These are phyloP conservation scores for Lathamus discolor DNA, from an alignment of 2,113 vertebrate species.

Conservation along the genomic window DNA sequence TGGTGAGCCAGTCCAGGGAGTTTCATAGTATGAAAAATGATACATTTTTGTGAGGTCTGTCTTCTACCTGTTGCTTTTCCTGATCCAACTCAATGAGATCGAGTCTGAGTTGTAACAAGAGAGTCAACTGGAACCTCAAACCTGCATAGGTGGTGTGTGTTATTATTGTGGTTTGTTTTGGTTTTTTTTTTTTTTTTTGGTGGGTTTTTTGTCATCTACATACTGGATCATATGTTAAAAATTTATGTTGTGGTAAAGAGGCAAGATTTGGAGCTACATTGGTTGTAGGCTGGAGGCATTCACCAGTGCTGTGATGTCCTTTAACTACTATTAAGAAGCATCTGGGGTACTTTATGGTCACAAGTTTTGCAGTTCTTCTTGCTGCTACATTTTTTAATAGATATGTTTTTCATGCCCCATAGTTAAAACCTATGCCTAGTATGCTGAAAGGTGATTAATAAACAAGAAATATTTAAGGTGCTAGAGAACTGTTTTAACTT, in stretches of 20 bases:
- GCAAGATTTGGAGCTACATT: background rate
- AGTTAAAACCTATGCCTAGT: background rate
- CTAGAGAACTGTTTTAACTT: background rate
- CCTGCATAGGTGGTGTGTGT: rapidly evolving
- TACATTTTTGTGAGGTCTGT: background rate
- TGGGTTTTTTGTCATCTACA: background rate
- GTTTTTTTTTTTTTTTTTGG: background rate
- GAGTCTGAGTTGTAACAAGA: background rate
- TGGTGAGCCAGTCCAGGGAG: background rate
- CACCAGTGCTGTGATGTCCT: background rate
- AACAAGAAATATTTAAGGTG: background rate
- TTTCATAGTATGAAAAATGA: background rate
- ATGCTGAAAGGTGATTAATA: background rate
- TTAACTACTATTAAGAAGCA: background rate
- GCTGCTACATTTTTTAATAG: background rate
- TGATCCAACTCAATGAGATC: background rate
- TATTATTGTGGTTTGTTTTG: background rate
- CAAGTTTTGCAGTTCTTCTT: background rate
- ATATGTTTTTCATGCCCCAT: background rate
- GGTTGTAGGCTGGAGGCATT: background rate
- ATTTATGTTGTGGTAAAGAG: background rate
- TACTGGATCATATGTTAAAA: background rate
- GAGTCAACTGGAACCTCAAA: background rate
- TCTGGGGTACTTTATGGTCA: background rate
- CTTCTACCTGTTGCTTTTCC: background rate